Base-by-base conservation (phyloP, 2,888 invertebrate species). In the Gasteruption jaculator region DNA sequence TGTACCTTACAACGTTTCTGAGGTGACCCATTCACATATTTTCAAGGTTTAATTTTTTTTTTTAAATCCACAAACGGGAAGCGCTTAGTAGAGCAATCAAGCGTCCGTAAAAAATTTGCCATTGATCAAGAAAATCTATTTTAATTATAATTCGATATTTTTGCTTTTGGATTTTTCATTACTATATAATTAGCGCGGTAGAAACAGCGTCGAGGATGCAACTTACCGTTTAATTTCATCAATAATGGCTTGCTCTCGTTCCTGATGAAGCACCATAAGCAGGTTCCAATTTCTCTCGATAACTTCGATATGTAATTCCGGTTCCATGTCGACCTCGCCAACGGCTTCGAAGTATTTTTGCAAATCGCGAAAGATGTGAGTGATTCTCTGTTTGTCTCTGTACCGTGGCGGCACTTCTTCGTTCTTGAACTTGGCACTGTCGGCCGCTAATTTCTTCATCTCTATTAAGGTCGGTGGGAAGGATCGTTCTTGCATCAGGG, bases 391-490 rank as follows among this genome's bases (percentile, higher is more conserved):
- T 65, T 93, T 94, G 71, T 94, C 93, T 44, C 89, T 81, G 71
- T 91, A 87, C 51, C 90, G 79, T 10, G 89, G 85, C 46, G 94
- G 93, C 50, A 97, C 83, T 73, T 97, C 96, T 67, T 96, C 95
- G 64, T 85, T 87, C 67, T 91, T 85, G 80, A 97, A 97, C 62
- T 91, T 81, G 68, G 86, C 85, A 62, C 92, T 85, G 75, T 97
- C 96, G 51, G 86, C 82, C 46, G 92, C 82, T 64, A 95, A 76
- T 74, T 93, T 92, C 77, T 93, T 93, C 86, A 95, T 88, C 74
- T 95, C 95, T 63, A 92, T 89, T 60, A 95, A 79, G 52, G 91
- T 92, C 56, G 86, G 81, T 54, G 95, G 92, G 78, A 93, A 94
- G 66, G 88, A 86, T 67, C 91, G 85, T 71, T 92, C 91, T 75